Percentiles rank a stretch among this genome's conserved stretches.
These are phyloP conservation scores for Luperina testacea DNA, from an alignment of 2,888 invertebrate species.

Conservation along the genomic window DNA sequence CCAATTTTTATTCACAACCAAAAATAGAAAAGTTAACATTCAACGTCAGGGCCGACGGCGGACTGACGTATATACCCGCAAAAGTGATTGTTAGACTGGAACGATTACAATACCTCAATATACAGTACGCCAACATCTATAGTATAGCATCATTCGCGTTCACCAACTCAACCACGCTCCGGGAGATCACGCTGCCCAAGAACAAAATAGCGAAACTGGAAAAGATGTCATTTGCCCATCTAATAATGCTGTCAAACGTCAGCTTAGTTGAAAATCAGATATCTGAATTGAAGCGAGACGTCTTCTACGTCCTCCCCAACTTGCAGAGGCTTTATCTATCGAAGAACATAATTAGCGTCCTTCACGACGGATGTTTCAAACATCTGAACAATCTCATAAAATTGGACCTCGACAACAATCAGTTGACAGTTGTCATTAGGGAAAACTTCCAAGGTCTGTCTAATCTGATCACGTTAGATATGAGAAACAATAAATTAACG, in stretches of 20 bases:
- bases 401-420: constrained; percentile 94
- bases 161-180: constrained; percentile 92
- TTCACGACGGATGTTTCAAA: constrained; percentile 96
- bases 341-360: constrained; percentile 94
- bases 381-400: constrained; percentile 93
- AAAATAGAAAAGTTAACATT: constrained; percentile 92
- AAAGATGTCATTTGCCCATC: constrained; percentile 93
- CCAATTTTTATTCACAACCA: constrained; percentile 93
- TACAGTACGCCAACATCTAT: constrained; percentile 93
- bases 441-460: constrained; percentile 94
- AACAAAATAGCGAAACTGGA: constrained; percentile 93
- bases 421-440: constrained; percentile 93
- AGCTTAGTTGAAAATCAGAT: constrained; percentile 94
- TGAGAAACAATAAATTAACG: constrained; percentile 93
- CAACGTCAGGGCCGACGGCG: constrained; percentile 92
- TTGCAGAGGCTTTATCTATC: constrained; percentile 94
- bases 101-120: constrained; percentile 92
- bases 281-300: constrained; percentile 93
- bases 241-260: constrained; percentile 92
- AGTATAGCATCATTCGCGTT: constrained; percentile 93
- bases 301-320: constrained; percentile 93
- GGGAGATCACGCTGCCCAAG: constrained; percentile 92
- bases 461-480: constrained; percentile 93
- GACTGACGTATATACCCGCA: constrained; percentile 93
- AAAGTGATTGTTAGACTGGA: constrained; percentile 92